Evolutionary conservation across 2,888 invertebrate species (phyloP), one percentile per base, ranked within the genome.

Genomic region (Orthonychiurus folsomi): DNA sequence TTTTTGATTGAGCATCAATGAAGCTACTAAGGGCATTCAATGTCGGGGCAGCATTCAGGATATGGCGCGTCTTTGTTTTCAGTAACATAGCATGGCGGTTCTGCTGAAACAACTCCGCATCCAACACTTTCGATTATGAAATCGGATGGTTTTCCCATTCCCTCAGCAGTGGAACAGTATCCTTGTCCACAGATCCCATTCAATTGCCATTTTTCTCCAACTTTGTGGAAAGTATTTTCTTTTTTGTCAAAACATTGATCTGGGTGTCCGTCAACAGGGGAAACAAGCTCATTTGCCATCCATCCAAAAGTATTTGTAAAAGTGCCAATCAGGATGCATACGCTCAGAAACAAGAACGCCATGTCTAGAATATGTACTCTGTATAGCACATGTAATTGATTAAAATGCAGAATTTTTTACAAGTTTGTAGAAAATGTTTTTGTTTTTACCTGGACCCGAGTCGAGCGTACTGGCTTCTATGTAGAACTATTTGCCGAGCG

Each of bases 11-110:
- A 37, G 5, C 15, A 15, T 37, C 37, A 37, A 15, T 37, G n/a
- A n/a, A n/a, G n/a, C n/a, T n/a, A n/a, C 15, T 15, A 37, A 37
- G 71, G 71, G 60, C 73, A 73, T 57, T 67, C 64, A 9, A 65
- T 60, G 62, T 73, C 60, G 1, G 64, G 63, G 63, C 73, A 73
- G 54, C 73, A 73, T 18, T 68, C 69, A 21, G 73, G 73, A 59
- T 69, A 73, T 9, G 65, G 55, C 53, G 64, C 55, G 1, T 60
- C 48, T 23, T 61, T 62, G 61, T 71, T 66, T 61, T 69, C 63
- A 9, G 58, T 66, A 18, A 70, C 50, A 52, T 70, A 68, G 58
- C 73, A 73, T 59, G 71, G 71, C 57, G 71, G 66, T 27, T 66
- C 65, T 62, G 66, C 68, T 18, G 53, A 62, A 1, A 66, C 64